These are phyloP conservation scores for Buteo buteo DNA, from an alignment of 2,113 vertebrate species.

Conservation along the genomic window DNA sequence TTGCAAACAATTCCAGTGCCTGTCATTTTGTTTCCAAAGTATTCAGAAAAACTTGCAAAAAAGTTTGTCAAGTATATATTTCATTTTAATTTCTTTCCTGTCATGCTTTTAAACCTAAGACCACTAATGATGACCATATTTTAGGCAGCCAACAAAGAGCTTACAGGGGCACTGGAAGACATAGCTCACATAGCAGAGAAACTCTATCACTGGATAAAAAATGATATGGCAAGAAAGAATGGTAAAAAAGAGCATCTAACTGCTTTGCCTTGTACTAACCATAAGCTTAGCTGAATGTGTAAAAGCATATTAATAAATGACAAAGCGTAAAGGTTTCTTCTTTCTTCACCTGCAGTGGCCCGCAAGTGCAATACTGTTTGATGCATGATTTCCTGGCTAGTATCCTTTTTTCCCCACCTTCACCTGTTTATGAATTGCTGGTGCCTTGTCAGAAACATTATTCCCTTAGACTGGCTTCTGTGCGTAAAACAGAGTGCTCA, in stretches of 20 bases:
- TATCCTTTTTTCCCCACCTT: background rate
- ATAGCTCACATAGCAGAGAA: background rate
- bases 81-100: background rate
- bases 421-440: background rate
- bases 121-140: background rate
- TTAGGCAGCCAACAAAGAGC: background rate
- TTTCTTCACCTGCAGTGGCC: background rate
- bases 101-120: background rate
- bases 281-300: background rate
- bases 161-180: background rate
- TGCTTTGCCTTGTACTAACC: background rate
- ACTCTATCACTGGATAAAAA: background rate
- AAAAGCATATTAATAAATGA: background rate
- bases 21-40: background rate
- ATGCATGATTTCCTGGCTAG: background rate
- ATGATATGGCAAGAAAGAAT: background rate
- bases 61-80: background rate
- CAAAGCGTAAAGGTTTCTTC: background rate
- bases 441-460: background rate
- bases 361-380: background rate
- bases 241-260: background rate
- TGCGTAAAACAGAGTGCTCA: background rate
- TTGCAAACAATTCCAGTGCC: background rate
- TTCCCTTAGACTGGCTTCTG: background rate
- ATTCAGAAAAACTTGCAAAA: background rate